phyloP scores from a whole-genome alignment of 2,797 vertebrate species.

The Cephalopachus bancanus region DNA sequence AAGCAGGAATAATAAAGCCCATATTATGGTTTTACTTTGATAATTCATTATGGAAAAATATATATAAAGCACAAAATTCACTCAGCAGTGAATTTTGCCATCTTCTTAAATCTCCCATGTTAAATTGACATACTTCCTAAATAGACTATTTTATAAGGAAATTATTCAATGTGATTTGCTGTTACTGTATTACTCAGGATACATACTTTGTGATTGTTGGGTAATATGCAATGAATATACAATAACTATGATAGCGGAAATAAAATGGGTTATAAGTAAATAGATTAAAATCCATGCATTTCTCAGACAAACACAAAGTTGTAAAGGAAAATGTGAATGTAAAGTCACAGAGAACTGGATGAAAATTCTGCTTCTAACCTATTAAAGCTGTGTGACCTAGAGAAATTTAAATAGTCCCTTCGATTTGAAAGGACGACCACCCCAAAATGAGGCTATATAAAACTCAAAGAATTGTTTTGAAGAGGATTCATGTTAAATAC shows the following conservation, averaged over 20 bases:
- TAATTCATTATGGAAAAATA: neutral
- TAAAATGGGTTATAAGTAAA: conserved; percentile 28
- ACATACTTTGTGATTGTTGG: neutral
- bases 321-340: neutral
- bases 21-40: neutral
- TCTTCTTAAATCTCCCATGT: neutral
- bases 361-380: conserved; percentile 32
- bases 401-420: conserved; percentile 19
- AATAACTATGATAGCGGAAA: neutral
- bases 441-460: neutral
- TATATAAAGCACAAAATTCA: neutral
- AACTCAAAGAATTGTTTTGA: conserved; percentile 40
- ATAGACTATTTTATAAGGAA: neutral
- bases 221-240: neutral
- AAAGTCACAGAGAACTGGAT: neutral
- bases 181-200: neutral
- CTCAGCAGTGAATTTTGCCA: neutral
- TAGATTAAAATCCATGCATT: neutral
- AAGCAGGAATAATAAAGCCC: neutral
- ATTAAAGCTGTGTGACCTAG: neutral
- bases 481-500: neutral
- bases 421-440: neutral
- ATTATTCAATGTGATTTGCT: neutral
- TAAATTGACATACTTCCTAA: neutral
- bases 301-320: neutral